Percentiles rank a stretch among this genome's conserved stretches.
These are phyloP conservation scores for Pheucticus melanocephalus DNA, from an alignment of 2,113 vertebrate species.

Conservation along the genomic window DNA sequence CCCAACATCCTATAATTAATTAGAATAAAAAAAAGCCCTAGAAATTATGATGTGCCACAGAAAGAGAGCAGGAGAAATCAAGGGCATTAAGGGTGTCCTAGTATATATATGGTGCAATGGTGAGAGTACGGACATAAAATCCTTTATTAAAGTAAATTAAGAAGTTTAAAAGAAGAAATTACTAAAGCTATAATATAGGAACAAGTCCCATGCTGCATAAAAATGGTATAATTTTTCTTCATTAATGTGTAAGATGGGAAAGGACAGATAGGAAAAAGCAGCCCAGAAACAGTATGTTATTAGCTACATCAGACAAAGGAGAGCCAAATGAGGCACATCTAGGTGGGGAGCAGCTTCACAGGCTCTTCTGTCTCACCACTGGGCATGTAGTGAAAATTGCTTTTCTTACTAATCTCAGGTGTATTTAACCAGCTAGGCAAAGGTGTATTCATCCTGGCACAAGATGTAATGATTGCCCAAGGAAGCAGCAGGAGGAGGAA, in stretches of 20 bases:
- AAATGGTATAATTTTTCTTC: constrained; percentile 13
- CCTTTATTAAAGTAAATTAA: constrained; percentile 33
- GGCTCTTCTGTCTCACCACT: background rate
- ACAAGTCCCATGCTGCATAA: constrained; percentile 3
- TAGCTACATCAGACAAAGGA: background rate
- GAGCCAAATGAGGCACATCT: background rate
- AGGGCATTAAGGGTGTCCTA: constrained; percentile 14
- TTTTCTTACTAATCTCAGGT: background rate
- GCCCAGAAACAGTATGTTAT: background rate
- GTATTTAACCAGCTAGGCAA: background rate
- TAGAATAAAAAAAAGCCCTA: background rate
- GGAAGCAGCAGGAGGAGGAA: background rate
- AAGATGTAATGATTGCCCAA: background rate
- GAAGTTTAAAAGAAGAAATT: constrained; percentile 21
- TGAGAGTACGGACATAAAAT: background rate
- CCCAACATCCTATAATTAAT: constrained; percentile 9
- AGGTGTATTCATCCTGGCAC: background rate
- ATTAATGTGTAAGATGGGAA: background rate
- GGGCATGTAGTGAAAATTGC: background rate
- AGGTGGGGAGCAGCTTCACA: background rate
- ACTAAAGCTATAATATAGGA: background rate
- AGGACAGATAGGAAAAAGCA: constrained; percentile 5
- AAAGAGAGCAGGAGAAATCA: constrained; percentile 29
- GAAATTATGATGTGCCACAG: background rate
- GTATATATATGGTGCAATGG: background rate